Percentiles rank a stretch among this genome's conserved stretches.
Conservation (phyloP, 2,797 vertebrate genomes). For the Streptopelia turtur region DNA sequence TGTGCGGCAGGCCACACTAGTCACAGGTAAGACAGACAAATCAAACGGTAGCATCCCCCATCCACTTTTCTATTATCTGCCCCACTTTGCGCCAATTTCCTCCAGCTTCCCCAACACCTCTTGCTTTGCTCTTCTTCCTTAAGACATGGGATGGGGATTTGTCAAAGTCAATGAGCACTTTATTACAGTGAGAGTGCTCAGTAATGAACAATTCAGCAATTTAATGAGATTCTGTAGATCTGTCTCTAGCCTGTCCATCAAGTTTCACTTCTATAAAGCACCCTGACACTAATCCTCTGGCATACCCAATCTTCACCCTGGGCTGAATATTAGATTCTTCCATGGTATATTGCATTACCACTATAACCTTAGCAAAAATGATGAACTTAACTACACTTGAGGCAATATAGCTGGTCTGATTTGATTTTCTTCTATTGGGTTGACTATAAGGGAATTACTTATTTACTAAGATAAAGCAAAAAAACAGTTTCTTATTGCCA, state of each 20-base stretch:
- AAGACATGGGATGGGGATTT: conserved; percentile 82
- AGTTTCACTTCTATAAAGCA: conserved; percentile 86
- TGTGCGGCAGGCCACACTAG: background rate
- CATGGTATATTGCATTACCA: conserved; percentile 84
- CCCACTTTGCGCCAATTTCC: conserved; percentile 75
- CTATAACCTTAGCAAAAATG: conserved; percentile 85
- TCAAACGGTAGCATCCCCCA: conserved; percentile 43
- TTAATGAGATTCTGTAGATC: conserved; percentile 89
- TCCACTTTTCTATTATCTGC: conserved; percentile 70
- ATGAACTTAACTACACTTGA: conserved; percentile 85
- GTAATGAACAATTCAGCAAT: conserved; percentile 87
- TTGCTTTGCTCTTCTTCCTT: conserved; percentile 79
- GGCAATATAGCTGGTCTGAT: conserved; percentile 82
- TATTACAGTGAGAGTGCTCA: conserved; percentile 83
- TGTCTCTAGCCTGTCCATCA: conserved; percentile 86
- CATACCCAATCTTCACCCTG: conserved; percentile 84
- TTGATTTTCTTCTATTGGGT: conserved; percentile 80
- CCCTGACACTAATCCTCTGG: conserved; percentile 87
- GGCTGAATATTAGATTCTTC: conserved; percentile 87
- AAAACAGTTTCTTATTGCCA: conserved; percentile 76
- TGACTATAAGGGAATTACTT: conserved; percentile 80
- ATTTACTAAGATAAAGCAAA: conserved; percentile 84
- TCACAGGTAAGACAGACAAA: conserved; percentile 56
- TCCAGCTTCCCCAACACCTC: conserved; percentile 69
- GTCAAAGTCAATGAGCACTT: conserved; percentile 88